A percentile compares a stretch with the other conserved stretches of the same genome.
Evolutionary conservation across 2,797 vertebrate genomes (phyloP).

Genomic region (Pantherophis vulpinus): DNA sequence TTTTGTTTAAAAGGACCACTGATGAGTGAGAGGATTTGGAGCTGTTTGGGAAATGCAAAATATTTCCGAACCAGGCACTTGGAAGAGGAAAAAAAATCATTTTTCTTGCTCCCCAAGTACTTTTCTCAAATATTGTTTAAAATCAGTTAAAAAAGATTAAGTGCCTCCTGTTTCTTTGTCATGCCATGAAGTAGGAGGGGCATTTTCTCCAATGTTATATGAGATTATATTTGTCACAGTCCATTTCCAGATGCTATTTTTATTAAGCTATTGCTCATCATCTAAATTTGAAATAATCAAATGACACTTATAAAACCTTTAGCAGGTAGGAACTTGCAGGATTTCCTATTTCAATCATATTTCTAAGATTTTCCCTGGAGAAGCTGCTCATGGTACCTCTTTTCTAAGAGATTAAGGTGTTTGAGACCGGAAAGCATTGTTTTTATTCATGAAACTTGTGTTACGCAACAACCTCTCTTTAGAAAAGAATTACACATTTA

Average conservation of each 20-base stretch:
- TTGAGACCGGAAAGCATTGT: neutral
- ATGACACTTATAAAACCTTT: neutral
- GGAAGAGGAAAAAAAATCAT: neutral
- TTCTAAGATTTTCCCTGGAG: neutral
- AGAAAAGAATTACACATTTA: neutral
- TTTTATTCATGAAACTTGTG: neutral
- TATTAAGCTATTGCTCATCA: neutral
- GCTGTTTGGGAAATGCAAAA: neutral
- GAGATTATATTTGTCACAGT: neutral
- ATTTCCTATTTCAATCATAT: neutral
- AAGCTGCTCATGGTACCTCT: neutral
- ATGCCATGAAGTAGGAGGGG: neutral
- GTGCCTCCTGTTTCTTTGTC: neutral
- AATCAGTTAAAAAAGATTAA: neutral
- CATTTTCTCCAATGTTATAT: neutral
- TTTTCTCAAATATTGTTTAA: neutral
- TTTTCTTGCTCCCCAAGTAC: neutral
- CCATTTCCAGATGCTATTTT: neutral
- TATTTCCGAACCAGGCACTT: neutral
- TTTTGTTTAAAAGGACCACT: neutral
- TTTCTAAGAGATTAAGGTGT: neutral
- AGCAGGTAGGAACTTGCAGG: neutral
- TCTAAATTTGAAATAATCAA: neutral
- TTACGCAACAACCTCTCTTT: neutral
- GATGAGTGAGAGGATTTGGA: too few species aligned